Percentiles rank a stretch among this genome's conserved stretches.
These are phyloP conservation scores for Bos indicus DNA, from an alignment of 2,113 vertebrate species.

Conservation along the genomic window DNA sequence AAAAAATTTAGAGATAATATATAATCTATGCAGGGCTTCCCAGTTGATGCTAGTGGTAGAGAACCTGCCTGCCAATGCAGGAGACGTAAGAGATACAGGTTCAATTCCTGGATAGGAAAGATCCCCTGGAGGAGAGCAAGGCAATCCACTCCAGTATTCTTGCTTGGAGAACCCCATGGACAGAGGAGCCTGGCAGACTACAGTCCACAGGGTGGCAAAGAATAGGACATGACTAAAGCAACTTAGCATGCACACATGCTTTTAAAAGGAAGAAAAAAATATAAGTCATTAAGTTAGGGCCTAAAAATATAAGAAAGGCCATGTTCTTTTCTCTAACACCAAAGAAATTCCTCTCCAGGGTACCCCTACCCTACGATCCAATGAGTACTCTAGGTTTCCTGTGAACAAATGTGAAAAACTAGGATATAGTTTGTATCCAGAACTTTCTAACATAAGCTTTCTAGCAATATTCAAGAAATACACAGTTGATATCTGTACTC, in stretches of 20 bases:
- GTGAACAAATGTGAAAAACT: neutral
- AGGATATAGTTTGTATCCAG: neutral
- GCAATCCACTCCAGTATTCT: neutral
- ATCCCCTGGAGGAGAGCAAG: neutral
- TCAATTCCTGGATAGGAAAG: neutral
- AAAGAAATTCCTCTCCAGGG: neutral
- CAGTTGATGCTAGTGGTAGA: neutral
- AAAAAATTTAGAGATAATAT: neutral
- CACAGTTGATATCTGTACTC: neutral
- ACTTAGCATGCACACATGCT: neutral
- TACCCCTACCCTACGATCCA: neutral
- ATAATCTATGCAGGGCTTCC: neutral
- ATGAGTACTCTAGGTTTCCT: neutral
- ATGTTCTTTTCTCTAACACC: neutral
- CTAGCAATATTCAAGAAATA: neutral
- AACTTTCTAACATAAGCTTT: neutral
- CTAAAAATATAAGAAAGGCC: neutral
- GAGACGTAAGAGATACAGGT: neutral
- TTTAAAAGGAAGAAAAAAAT: neutral
- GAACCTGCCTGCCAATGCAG: neutral
- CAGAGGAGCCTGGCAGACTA: neutral
- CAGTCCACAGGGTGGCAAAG: neutral
- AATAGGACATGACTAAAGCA: neutral
- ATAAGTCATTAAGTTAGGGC: neutral
- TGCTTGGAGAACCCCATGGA: neutral